Percentiles rank a stretch among this genome's conserved stretches.
Conservation (phyloP, 2,797 vertebrate genomes). For the Halcyon badia region DNA sequence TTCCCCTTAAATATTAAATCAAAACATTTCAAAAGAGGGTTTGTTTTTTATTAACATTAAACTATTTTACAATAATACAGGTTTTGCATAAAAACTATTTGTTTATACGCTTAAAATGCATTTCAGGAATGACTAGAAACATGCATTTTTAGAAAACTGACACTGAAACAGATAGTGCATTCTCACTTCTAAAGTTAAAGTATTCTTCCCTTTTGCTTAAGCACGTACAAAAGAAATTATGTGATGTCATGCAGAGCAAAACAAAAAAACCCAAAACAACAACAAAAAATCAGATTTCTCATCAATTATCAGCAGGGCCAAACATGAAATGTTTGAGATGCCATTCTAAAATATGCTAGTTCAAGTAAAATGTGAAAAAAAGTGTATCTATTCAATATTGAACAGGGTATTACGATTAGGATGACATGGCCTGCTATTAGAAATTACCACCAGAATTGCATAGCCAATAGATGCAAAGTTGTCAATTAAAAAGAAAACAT, state of each 20-base stretch:
- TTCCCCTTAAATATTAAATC: background rate
- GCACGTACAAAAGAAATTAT: background rate
- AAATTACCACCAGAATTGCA: background rate
- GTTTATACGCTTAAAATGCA: background rate
- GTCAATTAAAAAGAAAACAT: constrained; percentile 25
- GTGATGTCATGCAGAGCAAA: background rate
- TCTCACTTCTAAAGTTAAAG: background rate
- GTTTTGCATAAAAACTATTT: background rate
- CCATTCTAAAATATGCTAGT: background rate
- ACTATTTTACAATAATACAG: background rate
- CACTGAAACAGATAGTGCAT: background rate
- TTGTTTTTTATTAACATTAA: background rate
- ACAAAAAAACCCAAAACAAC: background rate
- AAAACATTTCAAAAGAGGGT: background rate
- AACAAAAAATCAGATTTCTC: background rate
- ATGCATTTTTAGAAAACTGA: background rate
- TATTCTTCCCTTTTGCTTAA: background rate
- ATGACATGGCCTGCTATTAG: background rate
- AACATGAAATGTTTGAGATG: background rate
- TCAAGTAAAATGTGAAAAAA: background rate
- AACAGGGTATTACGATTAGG: background rate
- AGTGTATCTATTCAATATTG: rapidly evolving
- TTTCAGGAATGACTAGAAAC: background rate
- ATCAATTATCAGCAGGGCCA: background rate
- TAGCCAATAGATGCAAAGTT: background rate